These are phyloP conservation scores for Plectus sambesii DNA, from an alignment of 1,140 invertebrate species.

Conservation along the genomic window DNA sequence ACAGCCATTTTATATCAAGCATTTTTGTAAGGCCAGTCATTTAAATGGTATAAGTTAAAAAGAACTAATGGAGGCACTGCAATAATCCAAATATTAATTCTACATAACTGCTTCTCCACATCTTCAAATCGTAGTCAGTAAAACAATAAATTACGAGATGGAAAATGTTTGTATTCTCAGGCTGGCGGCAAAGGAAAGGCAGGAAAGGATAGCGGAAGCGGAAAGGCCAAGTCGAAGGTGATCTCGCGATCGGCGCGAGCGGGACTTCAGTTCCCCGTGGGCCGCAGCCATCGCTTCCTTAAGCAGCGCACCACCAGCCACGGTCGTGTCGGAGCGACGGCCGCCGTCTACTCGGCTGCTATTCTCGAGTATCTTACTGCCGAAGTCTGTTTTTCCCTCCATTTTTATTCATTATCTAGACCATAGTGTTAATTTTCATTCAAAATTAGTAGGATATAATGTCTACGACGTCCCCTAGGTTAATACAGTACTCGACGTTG, in stretches of 20 bases:
- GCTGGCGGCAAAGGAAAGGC: conserved; percentile 66
- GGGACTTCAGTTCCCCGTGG: conserved; percentile 96
- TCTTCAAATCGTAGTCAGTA: no score
- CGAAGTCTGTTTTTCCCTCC: no score
- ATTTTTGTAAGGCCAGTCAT: no score
- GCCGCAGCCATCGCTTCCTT: conserved; percentile 94
- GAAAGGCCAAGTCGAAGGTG: conserved; percentile 98
- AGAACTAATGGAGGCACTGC: no score
- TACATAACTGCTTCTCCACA: no score
- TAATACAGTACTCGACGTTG: conserved; percentile 91
- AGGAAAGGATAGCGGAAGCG: conserved; percentile 97
- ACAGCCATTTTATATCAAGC: no score
- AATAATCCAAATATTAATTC: no score
- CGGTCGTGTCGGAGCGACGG: conserved; percentile 93
- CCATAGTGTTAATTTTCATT: conserved; percentile 71
- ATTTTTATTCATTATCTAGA: conserved; percentile 59
- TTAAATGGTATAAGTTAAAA: no score
- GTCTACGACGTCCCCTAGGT: conserved; percentile 94
- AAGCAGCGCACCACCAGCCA: conserved; percentile 97
- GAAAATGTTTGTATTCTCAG: no score
- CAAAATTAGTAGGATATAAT: conserved; percentile 98
- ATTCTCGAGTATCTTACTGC: conserved; percentile 99
- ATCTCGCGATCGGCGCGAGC: conserved; percentile 92
- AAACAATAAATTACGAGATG: conserved; percentile 29
- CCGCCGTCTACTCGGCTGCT: conserved; percentile 95